These are phyloP conservation scores for Bergia puertoricense DNA, from an alignment of 92 coral and sea anemone species.

Conservation along the genomic window DNA sequence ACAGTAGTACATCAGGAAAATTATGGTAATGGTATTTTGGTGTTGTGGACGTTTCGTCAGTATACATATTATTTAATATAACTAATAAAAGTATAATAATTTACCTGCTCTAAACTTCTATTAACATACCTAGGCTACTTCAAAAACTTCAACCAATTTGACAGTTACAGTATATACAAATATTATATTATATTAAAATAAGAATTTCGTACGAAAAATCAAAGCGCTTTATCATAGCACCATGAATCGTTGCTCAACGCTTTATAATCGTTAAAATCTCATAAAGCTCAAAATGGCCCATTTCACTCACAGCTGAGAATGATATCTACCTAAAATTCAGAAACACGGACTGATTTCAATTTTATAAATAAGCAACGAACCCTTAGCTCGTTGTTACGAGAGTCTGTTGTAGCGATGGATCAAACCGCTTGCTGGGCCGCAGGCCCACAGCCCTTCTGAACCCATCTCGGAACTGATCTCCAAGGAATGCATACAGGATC, in stretches of 20 bases:
- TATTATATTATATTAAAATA: too few species aligned
- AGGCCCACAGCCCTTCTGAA: slow-evolving; percentile 56
- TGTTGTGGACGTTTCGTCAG: too few species aligned
- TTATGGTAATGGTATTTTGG: too few species aligned
- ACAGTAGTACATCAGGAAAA: too few species aligned
- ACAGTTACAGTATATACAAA: too few species aligned
- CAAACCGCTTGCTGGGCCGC: slow-evolving; percentile 26
- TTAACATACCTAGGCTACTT: too few species aligned
- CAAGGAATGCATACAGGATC: slow-evolving; percentile 81
- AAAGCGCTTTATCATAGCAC: background rate
- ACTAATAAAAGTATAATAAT: too few species aligned
- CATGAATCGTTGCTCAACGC: background rate
- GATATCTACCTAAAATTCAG: background rate
- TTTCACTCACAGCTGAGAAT: background rate
- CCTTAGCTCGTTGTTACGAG: slow-evolving; percentile 26
- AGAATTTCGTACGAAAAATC: background rate
- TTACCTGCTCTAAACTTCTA: too few species aligned
- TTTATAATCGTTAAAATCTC: background rate
- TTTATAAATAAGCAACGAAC: background rate
- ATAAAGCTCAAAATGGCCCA: background rate
- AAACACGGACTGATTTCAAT: background rate
- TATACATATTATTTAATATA: too few species aligned
- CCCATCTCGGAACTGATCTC: slow-evolving; percentile 74
- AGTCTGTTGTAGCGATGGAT: slow-evolving; percentile 1
- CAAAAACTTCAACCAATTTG: too few species aligned